A percentile compares a stretch with the other conserved stretches of the same genome.
Evolutionary conservation across 92 coral and sea anemone genomes (phyloP).

Genomic region (Palythoa grandis): DNA sequence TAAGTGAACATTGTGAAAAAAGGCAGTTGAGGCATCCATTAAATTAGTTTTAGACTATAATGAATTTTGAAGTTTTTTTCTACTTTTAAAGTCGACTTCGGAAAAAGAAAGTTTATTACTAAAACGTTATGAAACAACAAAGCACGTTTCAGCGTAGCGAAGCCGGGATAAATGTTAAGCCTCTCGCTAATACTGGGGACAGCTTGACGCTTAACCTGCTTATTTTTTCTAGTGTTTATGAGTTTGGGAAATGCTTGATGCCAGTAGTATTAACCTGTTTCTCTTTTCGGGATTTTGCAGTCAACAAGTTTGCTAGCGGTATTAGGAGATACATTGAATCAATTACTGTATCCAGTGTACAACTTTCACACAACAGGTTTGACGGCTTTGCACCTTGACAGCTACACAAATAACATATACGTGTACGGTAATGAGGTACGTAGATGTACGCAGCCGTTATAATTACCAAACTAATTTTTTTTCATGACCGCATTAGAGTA

Average conservation of each 20-base stretch:
- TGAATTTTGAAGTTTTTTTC: too few relatives aligned
- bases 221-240: neutral
- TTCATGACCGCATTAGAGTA: neutral
- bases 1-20: too few relatives aligned
- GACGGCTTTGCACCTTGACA: constrained; percentile 61
- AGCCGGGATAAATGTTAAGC: too few relatives aligned
- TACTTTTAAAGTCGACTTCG: too few relatives aligned
- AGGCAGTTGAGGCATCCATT: too few relatives aligned
- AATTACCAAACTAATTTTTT: neutral
- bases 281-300: neutral
- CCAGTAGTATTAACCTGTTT: neutral
- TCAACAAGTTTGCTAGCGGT: constrained; percentile 28
- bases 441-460: neutral
- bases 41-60: too few relatives aligned
- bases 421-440: constrained; percentile 95
- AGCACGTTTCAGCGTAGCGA: too few relatives aligned
- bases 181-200: too few relatives aligned
- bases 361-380: constrained; percentile 56
- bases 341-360: constrained; percentile 57
- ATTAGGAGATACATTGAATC: constrained; percentile 10
- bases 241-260: neutral
- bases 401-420: constrained; percentile 65
- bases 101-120: too few relatives aligned
- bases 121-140: too few relatives aligned
- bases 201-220: too few relatives aligned